Base-by-base conservation (phyloP, 1,140 invertebrate species). In the Augochlora pura region DNA sequence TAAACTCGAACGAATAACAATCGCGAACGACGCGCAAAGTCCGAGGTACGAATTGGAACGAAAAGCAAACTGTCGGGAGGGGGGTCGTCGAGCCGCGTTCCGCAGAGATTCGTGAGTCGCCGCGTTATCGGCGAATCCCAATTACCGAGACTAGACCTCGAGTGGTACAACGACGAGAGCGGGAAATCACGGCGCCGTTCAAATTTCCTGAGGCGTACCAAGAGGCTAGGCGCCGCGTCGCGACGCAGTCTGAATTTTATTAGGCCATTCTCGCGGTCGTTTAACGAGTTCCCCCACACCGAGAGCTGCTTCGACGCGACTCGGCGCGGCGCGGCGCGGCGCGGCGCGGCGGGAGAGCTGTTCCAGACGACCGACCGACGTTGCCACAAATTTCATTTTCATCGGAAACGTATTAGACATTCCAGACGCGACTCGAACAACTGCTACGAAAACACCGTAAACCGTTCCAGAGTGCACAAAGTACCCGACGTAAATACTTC, bases 351-450 rank as follows among this genome's bases (percentile, higher is more conserved):
- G 80, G 57, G 32, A 12, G 21, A 23, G 54, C 39, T 39, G 67
- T 23, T 70, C 32, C n/a, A 8, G 60, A 25, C 57, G 60, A 25
- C 57, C 32, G 65, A n/a, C 60, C 27, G 57, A 25, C 49, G 1
- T 80, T 70, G 63, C 77, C 69, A 62, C 52, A 54, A 75, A 80
- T 65, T 65, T 60, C 65, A 70, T 82, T 75, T 80, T 66, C 66
- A 52, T 60, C 49, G 54, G n/a, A 18, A 66, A 66, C 9, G 39
- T 42, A 16, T 46, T 46, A 46, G 42, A 2, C 42, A 12, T 14
- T 46, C 42, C 42, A 1, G 42, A 46, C 42, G 2, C 14, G 10
- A 0, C 14, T 14, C 3, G 14, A 46, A 46, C 12, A 46, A 14
- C 42, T 3, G 42, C 42, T 14, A 12, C 42, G 42, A 14, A 12